phyloP scores from a whole-genome alignment of 2,888 invertebrate species.

The Willowsia nigromaculata region DNA sequence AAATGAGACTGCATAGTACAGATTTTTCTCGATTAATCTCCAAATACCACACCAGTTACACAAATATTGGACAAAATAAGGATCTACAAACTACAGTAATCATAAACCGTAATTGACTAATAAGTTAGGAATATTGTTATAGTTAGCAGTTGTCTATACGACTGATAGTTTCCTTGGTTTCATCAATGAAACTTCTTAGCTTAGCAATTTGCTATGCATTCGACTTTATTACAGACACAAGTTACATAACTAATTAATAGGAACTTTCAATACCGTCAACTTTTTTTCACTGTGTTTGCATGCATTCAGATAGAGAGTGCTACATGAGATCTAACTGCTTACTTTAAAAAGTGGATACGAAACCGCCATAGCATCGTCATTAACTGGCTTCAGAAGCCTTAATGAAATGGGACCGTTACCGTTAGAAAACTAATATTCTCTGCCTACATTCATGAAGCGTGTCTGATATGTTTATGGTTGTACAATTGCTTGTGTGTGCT shows the following conservation, averaged over 20 bases:
- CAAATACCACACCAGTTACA: background rate
- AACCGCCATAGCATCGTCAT: background rate
- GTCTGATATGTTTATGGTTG: background rate
- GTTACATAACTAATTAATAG: background rate
- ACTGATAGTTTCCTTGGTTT: too few relatives aligned
- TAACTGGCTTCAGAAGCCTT: background rate
- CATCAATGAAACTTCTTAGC: too few relatives aligned
- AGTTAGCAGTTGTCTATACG: too few relatives aligned
- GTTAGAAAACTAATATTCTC: too few relatives aligned
- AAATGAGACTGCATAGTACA: background rate
- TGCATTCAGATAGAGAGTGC: background rate
- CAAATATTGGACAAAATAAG: background rate
- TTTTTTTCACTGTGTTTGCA: background rate
- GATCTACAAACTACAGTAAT: background rate
- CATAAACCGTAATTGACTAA: too few relatives aligned
- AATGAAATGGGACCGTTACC: too few relatives aligned
- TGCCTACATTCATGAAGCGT: too few relatives aligned
- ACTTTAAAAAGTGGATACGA: background rate
- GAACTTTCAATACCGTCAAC: slow-evolving; percentile 52
- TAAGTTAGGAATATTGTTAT: too few relatives aligned
- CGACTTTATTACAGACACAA: background rate
- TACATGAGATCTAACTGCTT: background rate
- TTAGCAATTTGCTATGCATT: too few relatives aligned
- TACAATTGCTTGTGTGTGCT: background rate
- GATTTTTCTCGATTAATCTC: slow-evolving; percentile 12